These are phyloP conservation scores for Athetis lepigone DNA, from an alignment of 2,888 invertebrate species.

Conservation along the genomic window DNA sequence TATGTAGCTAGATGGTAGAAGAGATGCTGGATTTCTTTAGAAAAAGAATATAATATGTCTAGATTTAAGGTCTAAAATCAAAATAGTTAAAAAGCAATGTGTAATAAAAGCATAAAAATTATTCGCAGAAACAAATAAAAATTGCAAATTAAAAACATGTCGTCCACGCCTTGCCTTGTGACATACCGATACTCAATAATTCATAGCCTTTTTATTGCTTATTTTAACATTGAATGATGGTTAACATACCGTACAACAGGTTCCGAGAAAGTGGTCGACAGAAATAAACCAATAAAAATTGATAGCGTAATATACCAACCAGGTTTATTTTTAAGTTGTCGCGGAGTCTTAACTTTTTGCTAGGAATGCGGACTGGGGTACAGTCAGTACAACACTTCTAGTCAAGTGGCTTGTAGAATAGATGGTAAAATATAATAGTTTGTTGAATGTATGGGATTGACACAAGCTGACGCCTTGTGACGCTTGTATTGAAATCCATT, in stretches of 20 bases:
- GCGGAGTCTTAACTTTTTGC: conserved; percentile 20
- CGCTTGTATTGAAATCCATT: too few species aligned
- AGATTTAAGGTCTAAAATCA: background rate
- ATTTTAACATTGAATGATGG: conserved; percentile 56
- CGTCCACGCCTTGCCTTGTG: conserved; percentile 16
- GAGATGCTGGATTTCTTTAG: too few species aligned
- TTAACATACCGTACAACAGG: conserved; percentile 40
- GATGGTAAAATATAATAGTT: too few species aligned
- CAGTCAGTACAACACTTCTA: too few species aligned
- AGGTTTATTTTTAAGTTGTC: conserved; percentile 42
- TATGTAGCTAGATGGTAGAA: too few species aligned
- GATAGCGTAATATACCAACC: conserved; percentile 37
- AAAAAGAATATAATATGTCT: too few species aligned
- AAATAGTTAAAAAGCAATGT: too few species aligned
- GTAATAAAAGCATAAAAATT: too few species aligned
- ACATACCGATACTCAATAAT: conserved; percentile 44
- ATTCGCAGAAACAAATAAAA: conserved; percentile 7
- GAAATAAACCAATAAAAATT: conserved; percentile 51
- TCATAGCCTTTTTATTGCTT: conserved; percentile 49
- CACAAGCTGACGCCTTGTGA: too few species aligned
- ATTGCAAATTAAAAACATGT: conserved; percentile 31
- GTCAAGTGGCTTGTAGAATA: too few species aligned
- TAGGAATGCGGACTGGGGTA: conserved; percentile 1
- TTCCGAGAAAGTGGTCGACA: conserved; percentile 51
- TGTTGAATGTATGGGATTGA: too few species aligned